Base-by-base conservation (phyloP, 2,888 invertebrate species). In the Pandemis heparana region DNA sequence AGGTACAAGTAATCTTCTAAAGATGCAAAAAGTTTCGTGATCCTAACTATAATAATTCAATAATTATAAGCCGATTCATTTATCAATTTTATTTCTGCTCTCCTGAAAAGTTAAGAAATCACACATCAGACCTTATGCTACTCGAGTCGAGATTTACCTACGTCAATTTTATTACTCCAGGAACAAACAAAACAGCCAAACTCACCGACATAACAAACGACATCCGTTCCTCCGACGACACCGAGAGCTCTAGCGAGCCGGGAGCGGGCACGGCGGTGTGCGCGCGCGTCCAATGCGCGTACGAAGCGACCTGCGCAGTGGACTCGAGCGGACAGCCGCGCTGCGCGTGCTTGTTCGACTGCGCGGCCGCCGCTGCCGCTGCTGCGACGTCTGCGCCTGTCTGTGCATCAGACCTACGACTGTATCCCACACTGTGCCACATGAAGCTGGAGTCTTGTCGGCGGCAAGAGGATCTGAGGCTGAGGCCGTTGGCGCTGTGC, bases 401-500 rank as follows among this genome's bases (percentile, higher is more conserved):
- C 5, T 98, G 98, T 85, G 98, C 98, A 0, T 97, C 97, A 5
- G 98, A 98, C 86, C 92, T 97, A 71, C 95, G 96, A 71, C 95
- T 96, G 74, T 98, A 98, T 84, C 95, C 97, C 0, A 98, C 97
- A 18, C 94, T 97, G 78, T 98, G 98, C 86, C 96, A 97, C 69
- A 97, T 98, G 97, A 97, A 97, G 90, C 95, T 97, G 91, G 97
- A 98, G 84, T 96, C 97, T 1, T 98, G 98, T 89, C 96, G 97
- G 73, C 94, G 96, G 56, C 98, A 98, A 88, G 96, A 96, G 81
- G 97, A 97, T 80, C 95, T 98, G 79, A 94, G 97, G 76, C 94
- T 97, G 23, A 94, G 97, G 62, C 97, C 98, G 0, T 94, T 97
- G 77, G 97, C 97, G 71, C 95, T 97, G 65, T 98, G 98, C 89